Conservation (phyloP, 2,113 vertebrate genomes). For the Aphelocoma coerulescens region DNA sequence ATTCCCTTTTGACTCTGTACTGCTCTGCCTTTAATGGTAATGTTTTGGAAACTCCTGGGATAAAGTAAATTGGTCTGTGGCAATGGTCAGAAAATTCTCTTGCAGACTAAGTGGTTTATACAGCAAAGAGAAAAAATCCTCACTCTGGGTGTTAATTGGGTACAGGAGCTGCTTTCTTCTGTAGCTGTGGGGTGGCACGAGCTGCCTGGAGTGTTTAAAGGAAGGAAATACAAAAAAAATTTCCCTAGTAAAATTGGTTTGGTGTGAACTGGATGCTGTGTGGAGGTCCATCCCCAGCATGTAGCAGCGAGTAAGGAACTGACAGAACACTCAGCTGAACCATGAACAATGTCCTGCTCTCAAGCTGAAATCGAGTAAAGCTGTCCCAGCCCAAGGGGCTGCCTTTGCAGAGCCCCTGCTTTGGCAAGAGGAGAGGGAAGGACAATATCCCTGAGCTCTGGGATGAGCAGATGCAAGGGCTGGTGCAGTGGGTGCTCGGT, state of each 20-base stretch:
- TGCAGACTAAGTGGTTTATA: background rate
- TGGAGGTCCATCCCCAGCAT: background rate
- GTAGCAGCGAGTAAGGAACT: background rate
- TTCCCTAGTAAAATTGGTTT: background rate
- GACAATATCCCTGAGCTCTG: rapidly evolving
- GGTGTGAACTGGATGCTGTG: background rate
- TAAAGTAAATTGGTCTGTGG: background rate
- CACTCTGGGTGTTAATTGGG: background rate
- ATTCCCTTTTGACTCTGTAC: background rate
- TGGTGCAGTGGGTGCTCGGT: background rate
- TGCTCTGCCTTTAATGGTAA: background rate
- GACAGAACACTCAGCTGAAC: background rate
- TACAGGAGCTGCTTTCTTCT: background rate
- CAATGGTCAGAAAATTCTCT: background rate
- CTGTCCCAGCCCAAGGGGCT: background rate
- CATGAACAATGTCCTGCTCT: background rate
- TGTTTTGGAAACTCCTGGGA: background rate
- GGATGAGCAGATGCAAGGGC: background rate
- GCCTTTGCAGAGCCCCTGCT: background rate
- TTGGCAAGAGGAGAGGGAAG: background rate
- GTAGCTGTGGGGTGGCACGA: background rate
- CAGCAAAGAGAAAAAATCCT: background rate
- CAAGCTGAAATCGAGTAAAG: background rate
- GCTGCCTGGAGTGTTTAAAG: background rate
- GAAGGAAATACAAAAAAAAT: background rate